These are phyloP conservation scores for Ceyx cyanopectus DNA, from an alignment of 2,113 vertebrate genomes.

Conservation along the genomic window DNA sequence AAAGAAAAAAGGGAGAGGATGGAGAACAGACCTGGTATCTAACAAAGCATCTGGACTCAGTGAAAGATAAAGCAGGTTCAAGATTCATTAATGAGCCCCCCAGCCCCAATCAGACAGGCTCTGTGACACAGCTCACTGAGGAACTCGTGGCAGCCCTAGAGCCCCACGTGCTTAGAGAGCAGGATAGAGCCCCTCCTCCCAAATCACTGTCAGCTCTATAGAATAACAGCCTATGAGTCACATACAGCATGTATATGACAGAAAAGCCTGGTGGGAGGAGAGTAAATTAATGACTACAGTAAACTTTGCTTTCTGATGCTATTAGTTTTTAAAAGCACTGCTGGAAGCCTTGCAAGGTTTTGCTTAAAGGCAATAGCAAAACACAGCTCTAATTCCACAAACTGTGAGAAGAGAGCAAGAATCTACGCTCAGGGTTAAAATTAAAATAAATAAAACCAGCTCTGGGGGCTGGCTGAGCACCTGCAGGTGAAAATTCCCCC, in stretches of 20 bases:
- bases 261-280: neutral
- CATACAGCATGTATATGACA: neutral
- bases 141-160: neutral
- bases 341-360: neutral
- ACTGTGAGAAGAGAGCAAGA: neutral
- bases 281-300: neutral
- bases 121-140: neutral
- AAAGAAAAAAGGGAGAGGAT: neutral
- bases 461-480: neutral
- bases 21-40: slow-evolving; percentile 48
- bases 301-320: neutral
- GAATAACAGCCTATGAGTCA: neutral
- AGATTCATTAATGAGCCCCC: slow-evolving; percentile 36
- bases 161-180: slow-evolving; percentile 57
- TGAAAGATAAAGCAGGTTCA: slow-evolving; percentile 64
- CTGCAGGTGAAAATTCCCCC: neutral
- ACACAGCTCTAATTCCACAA: neutral
- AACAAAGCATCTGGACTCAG: slow-evolving; percentile 62
- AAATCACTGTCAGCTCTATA: neutral
- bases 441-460: neutral
- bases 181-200: slow-evolving; percentile 15
- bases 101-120: slow-evolving; percentile 14
- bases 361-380: neutral
- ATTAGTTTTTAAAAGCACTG: neutral
- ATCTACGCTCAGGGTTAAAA: neutral